A percentile compares a stretch with the other conserved stretches of the same genome.
Conservation (phyloP, 2,113 vertebrate genomes). For the Acanthochromis polyacanthus region DNA sequence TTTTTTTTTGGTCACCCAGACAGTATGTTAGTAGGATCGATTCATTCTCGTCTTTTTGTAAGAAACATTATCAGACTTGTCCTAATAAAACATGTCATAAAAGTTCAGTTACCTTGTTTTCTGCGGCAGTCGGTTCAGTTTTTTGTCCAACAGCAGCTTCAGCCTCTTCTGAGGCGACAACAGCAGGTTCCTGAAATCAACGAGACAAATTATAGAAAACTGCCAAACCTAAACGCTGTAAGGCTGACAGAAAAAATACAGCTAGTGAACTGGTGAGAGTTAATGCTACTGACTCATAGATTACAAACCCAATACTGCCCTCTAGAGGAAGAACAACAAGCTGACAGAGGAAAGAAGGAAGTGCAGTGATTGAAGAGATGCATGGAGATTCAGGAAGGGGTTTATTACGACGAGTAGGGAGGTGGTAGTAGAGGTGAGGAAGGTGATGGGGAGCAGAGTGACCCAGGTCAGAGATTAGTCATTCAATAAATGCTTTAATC, state of each 20-base stretch:
- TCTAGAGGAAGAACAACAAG: constrained; percentile 46
- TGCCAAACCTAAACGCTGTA: neutral
- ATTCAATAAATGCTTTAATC: neutral
- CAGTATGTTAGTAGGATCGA: too few species aligned
- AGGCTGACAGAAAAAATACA: neutral
- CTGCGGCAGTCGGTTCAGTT: constrained; percentile 1
- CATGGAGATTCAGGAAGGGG: neutral
- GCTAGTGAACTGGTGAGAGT: too few species aligned
- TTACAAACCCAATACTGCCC: constrained; percentile 27
- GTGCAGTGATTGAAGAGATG: neutral
- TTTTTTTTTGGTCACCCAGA: too few species aligned
- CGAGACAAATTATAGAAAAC: constrained; percentile 9
- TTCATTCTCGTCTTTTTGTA: too few species aligned
- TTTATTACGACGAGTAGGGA: neutral
- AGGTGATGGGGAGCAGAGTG: constrained; percentile 18
- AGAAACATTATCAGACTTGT: too few species aligned
- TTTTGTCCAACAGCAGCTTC: constrained; percentile 12
- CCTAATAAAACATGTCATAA: too few species aligned
- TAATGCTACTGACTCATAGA: neutral
- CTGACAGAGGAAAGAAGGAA: neutral
- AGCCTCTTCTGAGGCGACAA: neutral
- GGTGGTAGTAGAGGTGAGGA: constrained; percentile 1
- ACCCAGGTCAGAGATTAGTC: constrained; percentile 17
- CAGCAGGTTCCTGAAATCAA: constrained; percentile 39
- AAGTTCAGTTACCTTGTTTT: constrained; percentile 42